Base-by-base conservation (phyloP, 1,140 invertebrate species). In the Zaprionus davidi region DNA sequence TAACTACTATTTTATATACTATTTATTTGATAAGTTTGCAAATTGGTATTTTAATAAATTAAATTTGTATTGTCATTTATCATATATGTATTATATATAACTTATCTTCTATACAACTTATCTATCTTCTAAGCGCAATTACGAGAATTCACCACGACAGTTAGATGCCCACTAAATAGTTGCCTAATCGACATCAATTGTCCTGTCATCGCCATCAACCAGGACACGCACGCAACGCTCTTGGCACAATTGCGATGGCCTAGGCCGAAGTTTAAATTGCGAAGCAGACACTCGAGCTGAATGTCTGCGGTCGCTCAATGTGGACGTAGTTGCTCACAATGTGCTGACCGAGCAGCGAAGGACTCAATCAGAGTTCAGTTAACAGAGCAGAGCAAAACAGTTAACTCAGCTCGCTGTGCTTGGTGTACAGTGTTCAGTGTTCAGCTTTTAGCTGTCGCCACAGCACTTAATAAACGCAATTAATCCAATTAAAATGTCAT, bases 401-500 rank as follows among this genome's bases (percentile, higher is more conserved):
- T 51, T 24, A 24, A 51, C 46, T 51, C 17, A 2, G 46, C 20
- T 2, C 20, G 24, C 11, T 53, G 15, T 46, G 17, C 13, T 64
- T 4, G 24, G 31, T 34, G 31, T 41, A 71, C 63, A 69, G 63
- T 24, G 55, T 53, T 79, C 66, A 76, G 71, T 51, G 72, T 64
- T 72, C 71, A 55, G 74, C 78, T 85, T 81, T 69, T 70, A 41
- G 17, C 46, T 65, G 57, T 38, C 49, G 20, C 28, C 46, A 22
- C 28, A 36, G 67, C 85, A 85, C 85, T 90, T 90, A 88, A 88
- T 90, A 81, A 85, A 85, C 76, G 79, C 81, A 88, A 90, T 88
- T 88, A 88, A 88, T 88, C 85, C 85, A 88, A 88, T 88, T 88
- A 88, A 90, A 90, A 88, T 81, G 84, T 90, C 84, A 88, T 90